phyloP scores from a whole-genome alignment of 2,113 vertebrate genomes.

The Stegostoma tigrinum region DNA sequence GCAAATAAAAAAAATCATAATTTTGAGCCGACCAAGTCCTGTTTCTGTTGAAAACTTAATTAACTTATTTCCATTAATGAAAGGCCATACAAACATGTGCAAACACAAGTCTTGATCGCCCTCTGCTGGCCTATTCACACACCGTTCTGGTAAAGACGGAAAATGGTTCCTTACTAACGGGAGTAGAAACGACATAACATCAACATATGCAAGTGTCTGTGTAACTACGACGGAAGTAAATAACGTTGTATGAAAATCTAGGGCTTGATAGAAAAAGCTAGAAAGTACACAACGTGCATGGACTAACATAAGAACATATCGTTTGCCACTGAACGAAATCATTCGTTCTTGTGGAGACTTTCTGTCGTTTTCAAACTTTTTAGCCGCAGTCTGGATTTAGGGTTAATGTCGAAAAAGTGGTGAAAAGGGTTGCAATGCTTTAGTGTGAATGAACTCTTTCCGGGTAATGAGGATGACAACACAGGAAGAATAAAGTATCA shows the following conservation, averaged over 20 bases:
- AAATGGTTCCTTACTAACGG: background rate
- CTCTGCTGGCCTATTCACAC: background rate
- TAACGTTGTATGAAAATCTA: background rate
- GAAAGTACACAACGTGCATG: background rate
- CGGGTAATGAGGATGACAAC: constrained; percentile 35
- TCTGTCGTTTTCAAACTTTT: background rate
- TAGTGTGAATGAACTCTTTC: constrained; percentile 36
- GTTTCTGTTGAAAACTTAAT: constrained; percentile 17
- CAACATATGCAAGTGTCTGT: background rate
- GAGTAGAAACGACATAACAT: background rate
- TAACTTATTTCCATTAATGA: background rate
- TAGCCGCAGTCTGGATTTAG: background rate
- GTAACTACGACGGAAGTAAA: background rate
- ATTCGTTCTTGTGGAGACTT: constrained; percentile 18
- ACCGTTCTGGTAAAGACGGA: background rate
- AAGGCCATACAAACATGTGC: background rate
- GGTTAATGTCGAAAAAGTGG: constrained; percentile 22
- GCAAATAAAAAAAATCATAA: background rate
- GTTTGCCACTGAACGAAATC: background rate
- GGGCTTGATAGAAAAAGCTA: background rate
- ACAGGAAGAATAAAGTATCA: constrained; percentile 36
- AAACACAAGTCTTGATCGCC: constrained; percentile 34
- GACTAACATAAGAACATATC: too few relatives aligned
- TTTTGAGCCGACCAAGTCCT: background rate
- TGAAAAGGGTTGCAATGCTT: constrained; percentile 9